Base-by-base conservation (phyloP, 37 sponge, comb jelly and placozoan species). In the Sycon ciliatum region DNA sequence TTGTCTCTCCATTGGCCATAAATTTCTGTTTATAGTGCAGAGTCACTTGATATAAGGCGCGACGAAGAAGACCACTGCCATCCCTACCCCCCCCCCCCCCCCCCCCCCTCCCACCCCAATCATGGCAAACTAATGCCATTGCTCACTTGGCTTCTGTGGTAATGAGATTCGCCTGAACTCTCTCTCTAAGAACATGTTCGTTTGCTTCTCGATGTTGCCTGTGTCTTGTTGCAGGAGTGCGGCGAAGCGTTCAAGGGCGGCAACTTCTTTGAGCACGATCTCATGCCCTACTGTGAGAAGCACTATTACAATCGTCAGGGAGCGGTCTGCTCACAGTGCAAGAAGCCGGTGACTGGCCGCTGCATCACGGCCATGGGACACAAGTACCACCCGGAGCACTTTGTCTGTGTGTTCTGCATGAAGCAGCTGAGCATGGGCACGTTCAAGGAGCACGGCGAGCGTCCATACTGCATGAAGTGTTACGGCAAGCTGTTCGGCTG, bases 321-420 rank as follows among this genome's bases (percentile, higher is more conserved):
- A 16, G 80, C 87, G 0, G 85, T 97, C 38, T 97, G 99, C 72
- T 81, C 79, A 62, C 81, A 76, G 66, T 97, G 99, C 77, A 79
- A 92, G 62, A 86, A 92, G 61, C 99, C 99, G 23, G 88, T 97
- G 68, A 76, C 79, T 23, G 86, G 88, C 65, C 79, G 80, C 56
- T 94, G 95, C 68, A 80, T 97, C 53, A 86, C 79, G 54, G 99
- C 93, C 32, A 86, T 92, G 87, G 82, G 90, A 22, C 86, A 82
- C 76, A 97, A 97, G 55, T 97, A 82, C 78, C 99, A 97, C 66
- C 99, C 99, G 0, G 99, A 97, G 39, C 99, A 97, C 83, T 97
- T 97, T 67, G 82, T 78, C 29, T 97, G 99, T 68, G 87, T 94
- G 36, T 97, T 97, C 81, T 97, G 99, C 67, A 74, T 89, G 54